These are phyloP conservation scores for Aix galericulata DNA, from an alignment of 2,113 vertebrate genomes.

Conservation along the genomic window DNA sequence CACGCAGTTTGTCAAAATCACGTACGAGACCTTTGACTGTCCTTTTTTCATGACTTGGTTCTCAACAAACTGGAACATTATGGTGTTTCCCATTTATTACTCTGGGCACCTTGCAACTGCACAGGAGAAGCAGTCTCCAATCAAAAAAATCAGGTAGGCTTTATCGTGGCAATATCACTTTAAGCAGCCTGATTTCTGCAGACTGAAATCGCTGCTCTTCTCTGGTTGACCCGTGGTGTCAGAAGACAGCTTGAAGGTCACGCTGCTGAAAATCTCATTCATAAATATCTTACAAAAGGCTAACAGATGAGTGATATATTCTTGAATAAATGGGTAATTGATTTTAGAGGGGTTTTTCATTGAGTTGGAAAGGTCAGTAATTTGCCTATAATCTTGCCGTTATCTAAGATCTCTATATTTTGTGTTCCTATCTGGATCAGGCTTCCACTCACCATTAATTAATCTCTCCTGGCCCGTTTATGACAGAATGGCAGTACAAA, in stretches of 20 bases:
- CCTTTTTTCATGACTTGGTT: conserved; percentile 99
- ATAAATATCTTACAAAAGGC: not conserved
- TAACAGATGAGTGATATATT: not conserved
- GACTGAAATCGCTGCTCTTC: not conserved
- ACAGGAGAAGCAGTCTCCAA: conserved; percentile 92
- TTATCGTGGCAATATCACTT: not conserved
- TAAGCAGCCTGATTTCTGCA: not conserved
- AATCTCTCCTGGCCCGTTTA: not conserved
- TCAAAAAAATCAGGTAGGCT: conserved; percentile 95
- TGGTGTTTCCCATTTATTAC: conserved; percentile 98
- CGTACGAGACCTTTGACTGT: conserved; percentile 97
- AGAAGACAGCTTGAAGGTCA: conserved; percentile 3
- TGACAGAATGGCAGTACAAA: not conserved
- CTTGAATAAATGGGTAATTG: not conserved
- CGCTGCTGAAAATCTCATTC: conserved; percentile 10
- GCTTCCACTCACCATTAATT: not conserved
- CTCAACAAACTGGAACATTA: conserved; percentile 99
- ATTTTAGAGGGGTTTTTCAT: not conserved
- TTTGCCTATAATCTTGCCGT: not conserved
- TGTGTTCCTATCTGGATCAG: not conserved
- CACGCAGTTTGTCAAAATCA: conserved; percentile 96
- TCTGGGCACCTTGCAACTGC: conserved; percentile 90
- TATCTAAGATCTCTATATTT: not conserved
- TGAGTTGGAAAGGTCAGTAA: not conserved
- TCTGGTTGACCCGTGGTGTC: not conserved